Percentiles rank a stretch among this genome's conserved stretches.
phyloP scores from a whole-genome alignment of 2,113 vertebrate species.

The Semicossyphus pulcher region DNA sequence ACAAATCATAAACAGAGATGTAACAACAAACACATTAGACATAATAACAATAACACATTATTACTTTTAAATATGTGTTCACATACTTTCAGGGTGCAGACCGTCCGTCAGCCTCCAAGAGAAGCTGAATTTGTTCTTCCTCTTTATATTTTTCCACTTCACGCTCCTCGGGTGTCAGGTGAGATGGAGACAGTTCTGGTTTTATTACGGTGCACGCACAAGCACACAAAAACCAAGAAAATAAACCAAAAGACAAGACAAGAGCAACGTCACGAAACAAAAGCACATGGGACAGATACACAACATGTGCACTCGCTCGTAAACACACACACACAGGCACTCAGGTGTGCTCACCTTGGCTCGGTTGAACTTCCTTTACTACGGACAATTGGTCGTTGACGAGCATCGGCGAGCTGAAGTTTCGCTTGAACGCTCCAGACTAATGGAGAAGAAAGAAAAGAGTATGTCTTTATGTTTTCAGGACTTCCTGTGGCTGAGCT shows the following conservation, averaged over 20 bases:
- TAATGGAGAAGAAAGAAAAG: slow-evolving; percentile 64
- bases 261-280: slow-evolving; percentile 52
- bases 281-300: slow-evolving; percentile 51
- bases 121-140: slow-evolving; percentile 69
- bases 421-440: slow-evolving; percentile 91
- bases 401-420: slow-evolving; percentile 92
- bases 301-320: slow-evolving; percentile 22
- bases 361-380: slow-evolving; percentile 84
- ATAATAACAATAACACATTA: no score
- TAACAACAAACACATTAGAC: slow-evolving; percentile 49
- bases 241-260: slow-evolving; percentile 48
- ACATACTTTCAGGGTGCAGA: slow-evolving; percentile 69
- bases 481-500: slow-evolving; percentile 11
- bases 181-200: slow-evolving; percentile 63
- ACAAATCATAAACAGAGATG: slow-evolving; percentile 39
- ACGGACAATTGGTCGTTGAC: slow-evolving; percentile 85
- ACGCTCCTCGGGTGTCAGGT: slow-evolving; percentile 47
- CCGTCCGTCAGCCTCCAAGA: slow-evolving; percentile 59
- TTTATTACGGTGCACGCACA: slow-evolving; percentile 60
- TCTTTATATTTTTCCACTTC: slow-evolving; percentile 69
- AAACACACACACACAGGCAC: background rate
- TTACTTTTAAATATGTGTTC: slow-evolving; percentile 66
- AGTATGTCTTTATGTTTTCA: slow-evolving; percentile 33
- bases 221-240: slow-evolving; percentile 45
- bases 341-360: slow-evolving; percentile 74